Conservation (phyloP, 1,140 invertebrate genomes). For the Neotoxoptera formosana region DNA sequence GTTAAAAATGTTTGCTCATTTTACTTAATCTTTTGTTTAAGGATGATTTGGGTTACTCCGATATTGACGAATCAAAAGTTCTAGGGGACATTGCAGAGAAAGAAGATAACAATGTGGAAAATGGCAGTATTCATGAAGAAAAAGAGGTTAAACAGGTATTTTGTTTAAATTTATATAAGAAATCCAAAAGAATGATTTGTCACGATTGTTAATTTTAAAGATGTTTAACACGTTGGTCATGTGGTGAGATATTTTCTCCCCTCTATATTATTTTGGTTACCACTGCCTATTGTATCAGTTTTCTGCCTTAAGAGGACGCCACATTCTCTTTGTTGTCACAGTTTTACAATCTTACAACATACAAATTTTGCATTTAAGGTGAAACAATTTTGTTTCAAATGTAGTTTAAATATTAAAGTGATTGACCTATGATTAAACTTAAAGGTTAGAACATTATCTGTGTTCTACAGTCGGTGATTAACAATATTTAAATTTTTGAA, state of each 20-base stretch:
- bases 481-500: too few species aligned
- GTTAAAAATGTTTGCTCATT: background rate
- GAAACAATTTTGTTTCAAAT: too few species aligned
- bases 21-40: background rate
- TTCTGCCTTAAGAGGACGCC: background rate
- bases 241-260: background rate
- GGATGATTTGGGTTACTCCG: conserved; percentile 53
- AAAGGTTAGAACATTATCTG: too few species aligned
- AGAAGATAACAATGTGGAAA: conserved; percentile 32
- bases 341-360: too few species aligned
- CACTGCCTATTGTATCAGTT: background rate
- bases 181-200: background rate
- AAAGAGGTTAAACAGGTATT: conserved; percentile 37
- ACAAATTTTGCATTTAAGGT: too few species aligned
- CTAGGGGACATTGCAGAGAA: conserved; percentile 30
- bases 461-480: too few species aligned
- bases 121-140: conserved; percentile 35
- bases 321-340: too few species aligned
- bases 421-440: too few species aligned
- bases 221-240: background rate
- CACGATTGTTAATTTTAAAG: background rate
- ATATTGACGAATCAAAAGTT: conserved; percentile 54
- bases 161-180: background rate
- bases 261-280: background rate
- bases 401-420: too few species aligned